These are phyloP conservation scores for Anastrepha obliqua DNA, from an alignment of 1,140 invertebrate species.

Conservation along the genomic window DNA sequence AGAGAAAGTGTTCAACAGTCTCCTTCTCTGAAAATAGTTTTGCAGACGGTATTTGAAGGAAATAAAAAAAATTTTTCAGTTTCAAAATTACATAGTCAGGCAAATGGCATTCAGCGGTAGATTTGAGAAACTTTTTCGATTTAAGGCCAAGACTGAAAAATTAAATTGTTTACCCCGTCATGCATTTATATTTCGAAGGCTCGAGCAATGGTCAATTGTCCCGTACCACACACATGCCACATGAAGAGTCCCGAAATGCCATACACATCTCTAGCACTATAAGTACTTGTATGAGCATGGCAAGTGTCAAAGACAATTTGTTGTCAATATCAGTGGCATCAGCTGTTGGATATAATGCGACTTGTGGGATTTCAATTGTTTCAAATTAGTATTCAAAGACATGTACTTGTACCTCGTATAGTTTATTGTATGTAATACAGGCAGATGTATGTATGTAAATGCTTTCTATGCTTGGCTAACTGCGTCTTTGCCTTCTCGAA, in stretches of 20 bases:
- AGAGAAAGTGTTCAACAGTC: no score
- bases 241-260: background rate
- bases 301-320: background rate
- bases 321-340: background rate
- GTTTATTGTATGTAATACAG: background rate
- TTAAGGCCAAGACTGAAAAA: no score
- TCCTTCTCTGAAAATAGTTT: no score
- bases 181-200: no score
- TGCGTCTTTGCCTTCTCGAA: background rate
- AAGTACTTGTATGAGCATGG: background rate
- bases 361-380: slow-evolving; percentile 22
- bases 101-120: no score
- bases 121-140: no score
- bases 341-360: background rate
- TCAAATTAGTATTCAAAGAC: slow-evolving; percentile 35
- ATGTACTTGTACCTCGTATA: background rate
- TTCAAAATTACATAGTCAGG: no score
- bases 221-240: no score
- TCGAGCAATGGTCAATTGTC: no score
- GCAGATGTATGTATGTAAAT: background rate
- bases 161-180: no score
- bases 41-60: no score
- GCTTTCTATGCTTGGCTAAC: background rate
- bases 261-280: background rate
- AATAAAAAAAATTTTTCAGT: no score